Base-by-base conservation (phyloP, 1,140 invertebrate genomes). In the Tetramorium alpestre region DNA sequence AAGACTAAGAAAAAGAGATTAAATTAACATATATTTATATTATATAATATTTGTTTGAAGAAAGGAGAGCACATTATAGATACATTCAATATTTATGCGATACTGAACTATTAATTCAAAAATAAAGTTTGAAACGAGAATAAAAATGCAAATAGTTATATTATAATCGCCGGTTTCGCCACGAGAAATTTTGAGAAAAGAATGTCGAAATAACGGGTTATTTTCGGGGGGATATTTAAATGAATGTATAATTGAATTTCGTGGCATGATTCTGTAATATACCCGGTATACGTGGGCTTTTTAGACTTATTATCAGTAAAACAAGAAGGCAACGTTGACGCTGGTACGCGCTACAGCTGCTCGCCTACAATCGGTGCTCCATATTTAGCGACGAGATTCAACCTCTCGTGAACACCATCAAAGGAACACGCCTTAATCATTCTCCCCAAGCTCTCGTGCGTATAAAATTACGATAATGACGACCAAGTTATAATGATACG, bases 391-490 rank as follows among this genome's bases (percentile, higher is more conserved):
- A 84, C 38, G 47, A 62, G 65, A 67, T 87, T 87, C 49, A 67
- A 47, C 64, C 64, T 86, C 84, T 58, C 65, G 62, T 72, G 78
- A 85, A 72, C 56, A 75, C 86, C 86, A 67, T 87, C 78, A 75
- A 87, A 87, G 80, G 80, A 87, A 72, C 41, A 69, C 65, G 65
- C 81, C 86, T 87, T 85, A 70, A 87, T 87, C 78, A 85, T 87
- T 85, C 80, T 54, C 56, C 77, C 84, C 51, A 62, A 72, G 64
- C 49, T 87, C 22, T 72, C 77, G 85, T 87, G 85, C 85, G 85
- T 87, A 81, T 81, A 87, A 87, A 87, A 87, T 87, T 87, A 87
- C 85, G 47, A 78, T 87, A 87, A 82, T 82, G 78, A 82, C 85
- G 78, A 62, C 51, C 77, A 51, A 47, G 67, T n/a, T 60, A 51